Base-by-base conservation (phyloP, 1,140 invertebrate species). In the Archegozetes longisetosus region DNA sequence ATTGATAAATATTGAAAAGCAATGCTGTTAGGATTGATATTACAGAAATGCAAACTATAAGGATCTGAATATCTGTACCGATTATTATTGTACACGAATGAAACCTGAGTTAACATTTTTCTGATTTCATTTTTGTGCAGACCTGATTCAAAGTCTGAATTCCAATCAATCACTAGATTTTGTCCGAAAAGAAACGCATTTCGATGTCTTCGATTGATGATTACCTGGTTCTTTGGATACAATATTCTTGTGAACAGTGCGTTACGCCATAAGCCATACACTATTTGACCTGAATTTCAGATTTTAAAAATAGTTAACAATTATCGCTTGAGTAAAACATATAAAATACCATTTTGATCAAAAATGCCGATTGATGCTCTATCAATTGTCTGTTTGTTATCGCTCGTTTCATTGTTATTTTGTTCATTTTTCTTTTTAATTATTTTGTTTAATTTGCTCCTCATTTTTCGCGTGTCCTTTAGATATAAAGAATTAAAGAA, bases 231-330 rank as follows among this genome's bases (percentile, higher is more conserved):
- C 46, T n/a, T 1, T 13, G 13, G 22, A 20, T 48, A 23, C 12
- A 6, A 3, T 12, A 47, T 23, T 51, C 29, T 14, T 22, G 23
- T n/a, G 23, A 48, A 57, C 2, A 57, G 17, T 47, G 17, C 40
- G 29, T 57, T 57, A 23, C 48, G 40, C 55, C 55, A 57, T 13
- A 57, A 48, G 24, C 55, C 55, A 57, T 57, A 57, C n/a, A n/a
- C 29, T 47, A 57, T 14, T 25, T 57, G n/a, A 2, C 2, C 47
- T 26, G n/a, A n/a, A n/a, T n/a, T n/a, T n/a, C n/a, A n/a, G n/a
- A n/a, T n/a, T n/a, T n/a, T n/a, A n/a, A 28, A 26, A 25, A 55
- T 13, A 47, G n/a, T 14, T 14, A 47, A 47, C n/a, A 47, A n/a
- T 47, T 47, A 47, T n/a, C n/a, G n/a, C 46, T 47, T 47, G 46